Percentiles rank a stretch among this genome's conserved stretches.
Conservation (phyloP, 1,140 invertebrate genomes). For the Anagrus nilaparvatae region DNA sequence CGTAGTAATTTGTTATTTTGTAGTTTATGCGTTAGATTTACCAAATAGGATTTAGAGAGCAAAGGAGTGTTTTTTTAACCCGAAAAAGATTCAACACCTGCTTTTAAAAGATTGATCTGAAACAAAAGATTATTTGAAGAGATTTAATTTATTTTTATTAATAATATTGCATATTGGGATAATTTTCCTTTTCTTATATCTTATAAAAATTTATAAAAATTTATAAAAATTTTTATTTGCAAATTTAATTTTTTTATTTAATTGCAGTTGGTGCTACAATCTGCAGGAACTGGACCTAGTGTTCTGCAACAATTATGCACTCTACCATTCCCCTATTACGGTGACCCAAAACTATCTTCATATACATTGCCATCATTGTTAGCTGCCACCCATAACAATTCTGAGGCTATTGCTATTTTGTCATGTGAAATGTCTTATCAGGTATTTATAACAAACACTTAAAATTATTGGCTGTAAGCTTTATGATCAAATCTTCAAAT, state of each 20-base stretch:
- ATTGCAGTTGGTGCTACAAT: conserved; percentile 57
- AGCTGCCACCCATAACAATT: conserved; percentile 63
- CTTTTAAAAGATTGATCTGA: too few relatives aligned
- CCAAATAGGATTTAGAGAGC: too few relatives aligned
- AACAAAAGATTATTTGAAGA: too few relatives aligned
- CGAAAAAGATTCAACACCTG: too few relatives aligned
- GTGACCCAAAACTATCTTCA: conserved; percentile 59
- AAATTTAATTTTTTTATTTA: background rate
- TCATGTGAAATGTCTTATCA: conserved; percentile 72
- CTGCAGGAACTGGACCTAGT: conserved; percentile 70
- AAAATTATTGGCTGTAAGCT: background rate
- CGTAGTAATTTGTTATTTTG: too few relatives aligned
- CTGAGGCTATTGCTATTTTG: conserved; percentile 57
- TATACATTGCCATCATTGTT: conserved; percentile 83
- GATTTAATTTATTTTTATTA: too few relatives aligned
- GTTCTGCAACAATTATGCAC: conserved; percentile 84
- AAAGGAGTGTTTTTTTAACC: too few relatives aligned
- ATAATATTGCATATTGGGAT: too few relatives aligned
- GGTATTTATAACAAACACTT: conserved; percentile 37
- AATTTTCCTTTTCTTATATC: too few relatives aligned
- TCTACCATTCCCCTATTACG: conserved; percentile 83
- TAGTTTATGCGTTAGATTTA: too few relatives aligned
- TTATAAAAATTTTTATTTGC: too few relatives aligned
- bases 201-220: too few relatives aligned
- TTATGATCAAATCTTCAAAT: background rate